Base-by-base conservation (phyloP, 2,888 invertebrate genomes). In the Eupithecia subumbrata region DNA sequence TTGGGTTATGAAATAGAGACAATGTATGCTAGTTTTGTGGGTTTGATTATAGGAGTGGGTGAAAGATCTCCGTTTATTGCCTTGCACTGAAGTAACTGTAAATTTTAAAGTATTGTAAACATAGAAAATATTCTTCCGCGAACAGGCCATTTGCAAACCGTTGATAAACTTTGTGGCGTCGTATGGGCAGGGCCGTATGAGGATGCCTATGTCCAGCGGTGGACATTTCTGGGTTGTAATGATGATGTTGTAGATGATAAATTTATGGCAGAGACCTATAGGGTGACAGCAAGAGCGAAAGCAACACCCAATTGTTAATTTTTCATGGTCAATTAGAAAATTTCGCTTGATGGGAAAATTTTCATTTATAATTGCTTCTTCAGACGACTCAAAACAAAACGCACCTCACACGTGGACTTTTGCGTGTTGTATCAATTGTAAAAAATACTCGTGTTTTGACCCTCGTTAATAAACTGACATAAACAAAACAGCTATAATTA, bases 1-100 rank as follows among this genome's bases (percentile, higher is more conserved):
- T 69, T 25, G 25, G 63, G 45, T 56, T 76, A 76, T 66, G 69
- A 48, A 64, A 63, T 72, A 56, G 11, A 56, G 64, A 72, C 72
- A 52, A 30, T 72, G 40, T 40, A 67, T 70, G 18, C 25, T 25
- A 60, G 60, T 60, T 60, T 22, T n/a, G 56, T 56, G 56, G 56
- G 9, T 56, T 25, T 25, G 60, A 14, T 60, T 60, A 25, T 5
- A 25, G 1, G 60, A 12, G 60, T 25, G 60, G 25, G 60, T 60
- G 60, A 25, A 60, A 25, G 25, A 60, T 60, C 4, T 12, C 25
- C 60, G 22, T 60, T 25, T 56, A 56, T 56, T 56, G 12, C 11
- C 56, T n/a, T 52, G n/a, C 52, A 22, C 11, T 48, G n/a, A 52
- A 11, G n/a, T 22, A 22, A 12, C 11, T 56, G 22, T 22, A 56